Conservation (phyloP, 2,888 invertebrate genomes). For the Alviniconcha strummeri region DNA sequence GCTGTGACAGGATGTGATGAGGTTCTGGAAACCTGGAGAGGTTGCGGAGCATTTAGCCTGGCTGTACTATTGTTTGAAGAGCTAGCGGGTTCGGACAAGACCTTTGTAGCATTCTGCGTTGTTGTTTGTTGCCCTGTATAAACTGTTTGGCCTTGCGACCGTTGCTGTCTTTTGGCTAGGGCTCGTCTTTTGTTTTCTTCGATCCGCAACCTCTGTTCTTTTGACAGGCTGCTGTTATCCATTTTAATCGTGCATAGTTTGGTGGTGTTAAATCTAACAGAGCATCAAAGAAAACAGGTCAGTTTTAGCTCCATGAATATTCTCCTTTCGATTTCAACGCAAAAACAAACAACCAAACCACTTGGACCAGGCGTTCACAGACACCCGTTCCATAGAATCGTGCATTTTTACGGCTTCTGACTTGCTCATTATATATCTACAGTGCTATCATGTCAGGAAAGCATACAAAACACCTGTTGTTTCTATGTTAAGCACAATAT, state of each 20-base stretch:
- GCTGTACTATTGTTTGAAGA: not conserved
- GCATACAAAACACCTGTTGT: not conserved
- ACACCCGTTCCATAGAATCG: too few species aligned
- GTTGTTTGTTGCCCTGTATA: not conserved
- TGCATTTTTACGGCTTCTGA: too few species aligned
- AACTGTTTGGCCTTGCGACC: constrained; percentile 44
- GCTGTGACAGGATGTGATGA: not conserved
- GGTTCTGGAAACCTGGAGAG: too few species aligned
- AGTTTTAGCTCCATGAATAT: not conserved
- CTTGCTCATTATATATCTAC: too few species aligned
- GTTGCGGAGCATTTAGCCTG: not conserved
- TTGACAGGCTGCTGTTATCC: constrained; percentile 58
- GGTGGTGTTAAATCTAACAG: not conserved
- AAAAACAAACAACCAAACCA: not conserved
- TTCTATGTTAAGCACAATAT: not conserved
- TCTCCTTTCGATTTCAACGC: constrained; percentile 2
- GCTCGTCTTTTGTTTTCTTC: constrained; percentile 75
- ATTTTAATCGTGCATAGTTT: not conserved
- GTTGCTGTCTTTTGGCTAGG: constrained; percentile 65
- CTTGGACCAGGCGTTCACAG: not conserved
- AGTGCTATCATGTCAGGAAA: not conserved
- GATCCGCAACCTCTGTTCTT: constrained; percentile 73
- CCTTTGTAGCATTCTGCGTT: not conserved
- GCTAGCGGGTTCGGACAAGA: too few species aligned
- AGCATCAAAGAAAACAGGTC: not conserved